Evolutionary conservation across 2,888 invertebrate genomes (phyloP), one percentile per base, ranked within the genome.

Genomic region (Macrosiphum euphorbiae): DNA sequence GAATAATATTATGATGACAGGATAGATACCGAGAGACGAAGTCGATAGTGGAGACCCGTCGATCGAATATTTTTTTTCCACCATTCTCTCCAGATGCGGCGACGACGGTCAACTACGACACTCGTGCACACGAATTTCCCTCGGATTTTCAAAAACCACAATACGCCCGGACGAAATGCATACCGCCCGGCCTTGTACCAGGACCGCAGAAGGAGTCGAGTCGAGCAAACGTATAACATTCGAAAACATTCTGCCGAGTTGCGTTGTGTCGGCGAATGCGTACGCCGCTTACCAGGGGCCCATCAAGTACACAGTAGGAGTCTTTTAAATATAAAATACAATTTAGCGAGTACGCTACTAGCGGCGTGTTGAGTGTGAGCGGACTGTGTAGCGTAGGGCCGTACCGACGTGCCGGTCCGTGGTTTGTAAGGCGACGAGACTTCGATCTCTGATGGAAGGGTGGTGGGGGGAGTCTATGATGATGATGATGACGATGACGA

Each of bases 211-310:
- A 41, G 26, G 67, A 55, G 61, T 7, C 5, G 3, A 47, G 16
- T 35, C 55, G 8, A 61, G 24, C 52, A 16, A 1, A 3, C 88
- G 41, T 16, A 3, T 1, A 7, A 8, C 5, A 11, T 44, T 3
- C 58, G 67, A 28, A 11, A 28, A 35, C 41, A 2, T 28, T 90
- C 78, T n/a, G 84, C 44, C 90, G 94, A 94, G 94, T 90, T 94
- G 94, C 90, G 94, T 94, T 94, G 94, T 94, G 90, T 94, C 90
- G 35, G 86, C 67, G 90, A 90, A 94, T 67, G 94, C 90, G 67
- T 94, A 61, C 90, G 86, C 67, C 28, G 10, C 41, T 24, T 41
- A 94, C 85, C 61, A 90, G 94, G 94, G 28, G 28, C 86, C 41
- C 94, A 94, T 52, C 58, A 16, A 5, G 47, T n/a, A 8, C 44